These are phyloP conservation scores for Drosophila robusta DNA, from an alignment of 2,888 invertebrate genomes.

Conservation along the genomic window DNA sequence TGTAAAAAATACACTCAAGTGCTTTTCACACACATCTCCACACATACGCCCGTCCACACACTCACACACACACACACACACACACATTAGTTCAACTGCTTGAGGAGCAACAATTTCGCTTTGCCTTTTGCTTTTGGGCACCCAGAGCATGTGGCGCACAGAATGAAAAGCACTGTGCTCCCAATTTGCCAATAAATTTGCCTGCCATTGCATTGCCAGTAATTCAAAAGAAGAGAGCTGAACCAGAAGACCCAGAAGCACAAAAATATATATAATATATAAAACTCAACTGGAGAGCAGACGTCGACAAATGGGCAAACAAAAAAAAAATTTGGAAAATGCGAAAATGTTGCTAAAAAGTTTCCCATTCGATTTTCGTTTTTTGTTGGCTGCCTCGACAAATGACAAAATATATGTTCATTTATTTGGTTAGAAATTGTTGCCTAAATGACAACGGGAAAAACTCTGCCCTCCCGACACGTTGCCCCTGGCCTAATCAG, in stretches of 20 bases:
- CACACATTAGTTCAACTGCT: conserved; percentile 5
- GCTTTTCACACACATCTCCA: conserved; percentile 52
- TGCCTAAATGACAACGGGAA: conserved; percentile 13
- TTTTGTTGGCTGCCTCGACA: conserved; percentile 17
- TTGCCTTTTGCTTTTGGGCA: conserved; percentile 19
- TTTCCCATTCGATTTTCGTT: conserved; percentile 11
- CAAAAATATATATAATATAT: conserved; percentile 14
- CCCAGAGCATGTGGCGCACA: conserved; percentile 20
- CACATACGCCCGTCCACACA: conserved; percentile 7
- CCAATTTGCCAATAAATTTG: conserved; percentile 80
- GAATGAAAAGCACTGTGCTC: conserved; percentile 71
- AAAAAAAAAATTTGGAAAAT: conserved; percentile 37
- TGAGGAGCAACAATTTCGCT: conserved; percentile 43
- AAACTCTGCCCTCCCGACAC: no score
- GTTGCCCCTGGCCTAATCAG: conserved; percentile 46
- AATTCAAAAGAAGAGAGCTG: conserved; percentile 60
- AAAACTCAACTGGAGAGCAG: conserved; percentile 7
- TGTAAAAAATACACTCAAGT: conserved; percentile 76
- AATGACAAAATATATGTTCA: conserved; percentile 43
- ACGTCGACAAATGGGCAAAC: conserved; percentile 36
- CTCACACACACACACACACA: conserved; percentile 5
- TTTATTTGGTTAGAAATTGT: conserved; percentile 34
- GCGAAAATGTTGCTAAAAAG: conserved; percentile 35
- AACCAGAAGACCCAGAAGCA: conserved; percentile 31
- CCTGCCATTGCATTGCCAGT: conserved; percentile 69